These are phyloP conservation scores for Micromesistius poutassou DNA, from an alignment of 2,797 vertebrate genomes.

Conservation along the genomic window DNA sequence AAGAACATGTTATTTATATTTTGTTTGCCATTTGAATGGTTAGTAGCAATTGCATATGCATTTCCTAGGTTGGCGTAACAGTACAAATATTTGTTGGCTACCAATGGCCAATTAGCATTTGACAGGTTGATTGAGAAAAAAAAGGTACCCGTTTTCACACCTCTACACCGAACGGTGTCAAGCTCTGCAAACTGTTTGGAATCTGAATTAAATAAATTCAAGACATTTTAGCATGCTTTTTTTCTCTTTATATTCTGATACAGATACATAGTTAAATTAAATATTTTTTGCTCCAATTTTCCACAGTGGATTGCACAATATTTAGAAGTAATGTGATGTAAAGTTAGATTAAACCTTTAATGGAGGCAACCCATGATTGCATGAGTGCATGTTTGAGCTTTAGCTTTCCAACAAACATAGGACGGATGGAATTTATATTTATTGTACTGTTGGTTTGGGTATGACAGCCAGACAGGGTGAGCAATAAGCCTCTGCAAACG, in stretches of 20 bases:
- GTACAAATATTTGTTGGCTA: not conserved
- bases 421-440: not conserved
- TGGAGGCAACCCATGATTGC: not conserved
- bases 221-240: conserved; percentile 36
- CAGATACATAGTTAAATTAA: not conserved
- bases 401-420: not conserved
- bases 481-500: not conserved
- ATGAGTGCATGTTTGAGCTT: not conserved
- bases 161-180: conserved; percentile 70
- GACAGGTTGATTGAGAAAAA: conserved; percentile 65
- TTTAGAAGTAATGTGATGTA: not conserved
- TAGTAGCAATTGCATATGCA: not conserved
- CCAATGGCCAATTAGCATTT: conserved; percentile 71
- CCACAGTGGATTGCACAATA: not conserved
- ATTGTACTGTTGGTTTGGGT: not conserved
- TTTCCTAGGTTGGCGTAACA: not conserved
- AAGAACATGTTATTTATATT: conserved; percentile 42
- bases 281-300: not conserved
- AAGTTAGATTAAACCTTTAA: not conserved
- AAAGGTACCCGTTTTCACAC: conserved; percentile 69
- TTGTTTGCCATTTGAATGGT: conserved; percentile 3
- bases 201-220: conserved; percentile 64
- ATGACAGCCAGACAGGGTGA: not conserved
- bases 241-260: conserved; percentile 17
- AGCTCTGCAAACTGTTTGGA: conserved; percentile 59